Conservation (phyloP, 2,113 vertebrate genomes). For the Casuarius casuarius region DNA sequence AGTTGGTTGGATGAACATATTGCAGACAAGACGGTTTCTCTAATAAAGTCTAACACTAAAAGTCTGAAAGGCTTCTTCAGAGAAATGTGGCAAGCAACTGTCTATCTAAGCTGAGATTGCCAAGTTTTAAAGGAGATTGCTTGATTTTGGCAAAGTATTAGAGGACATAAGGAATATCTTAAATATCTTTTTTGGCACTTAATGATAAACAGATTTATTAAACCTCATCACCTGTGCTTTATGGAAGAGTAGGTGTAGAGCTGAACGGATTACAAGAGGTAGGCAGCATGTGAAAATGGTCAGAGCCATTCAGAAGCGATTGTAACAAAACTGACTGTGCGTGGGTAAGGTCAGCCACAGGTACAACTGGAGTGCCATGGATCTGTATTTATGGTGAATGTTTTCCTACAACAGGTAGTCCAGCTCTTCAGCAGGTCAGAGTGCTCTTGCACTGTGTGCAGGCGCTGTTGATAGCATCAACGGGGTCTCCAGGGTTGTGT, state of each 20-base stretch:
- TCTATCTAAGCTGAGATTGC: conserved; percentile 38
- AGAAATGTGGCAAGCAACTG: conserved; percentile 26
- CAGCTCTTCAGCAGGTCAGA: background rate
- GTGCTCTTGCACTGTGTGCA: background rate
- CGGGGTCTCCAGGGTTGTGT: background rate
- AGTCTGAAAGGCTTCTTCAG: conserved; percentile 37
- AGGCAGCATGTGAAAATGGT: background rate
- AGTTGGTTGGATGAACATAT: conserved; percentile 10
- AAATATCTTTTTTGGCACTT: background rate
- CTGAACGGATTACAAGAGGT: background rate
- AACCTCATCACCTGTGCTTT: background rate
- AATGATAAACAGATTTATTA: conserved; percentile 14
- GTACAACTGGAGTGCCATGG: background rate
- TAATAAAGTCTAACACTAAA: conserved; percentile 37
- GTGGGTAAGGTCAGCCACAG: background rate
- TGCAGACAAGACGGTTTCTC: conserved; percentile 28
- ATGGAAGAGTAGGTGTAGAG: background rate
- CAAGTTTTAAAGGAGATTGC: conserved; percentile 1
- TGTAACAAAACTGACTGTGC: background rate
- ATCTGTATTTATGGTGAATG: background rate
- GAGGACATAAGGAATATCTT: conserved; percentile 28
- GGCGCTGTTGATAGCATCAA: background rate
- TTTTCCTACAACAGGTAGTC: background rate
- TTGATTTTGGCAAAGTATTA: conserved; percentile 24
- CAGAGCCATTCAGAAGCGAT: background rate